Evolutionary conservation across 2,888 invertebrate genomes (phyloP), one percentile per base, ranked within the genome.

Genomic region (Gibbula magus): DNA sequence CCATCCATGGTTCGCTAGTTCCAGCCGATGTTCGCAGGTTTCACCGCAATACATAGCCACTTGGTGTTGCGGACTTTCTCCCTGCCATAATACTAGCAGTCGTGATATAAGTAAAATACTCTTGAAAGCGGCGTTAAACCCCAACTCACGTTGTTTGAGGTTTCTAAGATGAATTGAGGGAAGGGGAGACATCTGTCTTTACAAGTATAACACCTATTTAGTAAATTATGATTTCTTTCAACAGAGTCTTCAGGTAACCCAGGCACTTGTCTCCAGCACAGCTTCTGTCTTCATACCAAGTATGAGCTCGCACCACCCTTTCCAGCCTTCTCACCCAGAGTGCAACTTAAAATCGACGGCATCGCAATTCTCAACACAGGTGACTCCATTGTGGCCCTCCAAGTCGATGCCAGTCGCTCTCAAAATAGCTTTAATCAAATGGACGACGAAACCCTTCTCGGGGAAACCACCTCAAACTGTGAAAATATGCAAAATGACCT

Each of bases 271-370:
- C 94, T 97, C 80, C 95, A 96, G 90, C 98, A 98, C 92, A 97
- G 97, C 91, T 95, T 97, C 87, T 97, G 97, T 73, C 95, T 98
- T 85, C 98, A 98, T 93, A 97, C 97, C 86, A 96, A 96, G 91
- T 97, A 97, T 92, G 96, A 97, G 91, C 96, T 97, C 87, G 96
- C 96, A n/a, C 92, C 91, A 73, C 92, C 92, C n/a, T 92, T 91
- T 82, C 92, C 92, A 10, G 86, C 90, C 77, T 91, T 91, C 81
- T 85, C 86, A 73, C 90, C 91, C 35, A 76, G 88, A 52, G 86
- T 88, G 35, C 93, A 93, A 81, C 91, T 94, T 84, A 94, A 94
- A 86, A 91, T 93, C 75, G 93, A 94, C 84, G 93, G 94, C 70
- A 91, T 96, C 87, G 96, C 96, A 81, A 95, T 97, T 73, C 95